phyloP scores from a whole-genome alignment of 2,888 invertebrate species.

The Oxycera nigricornis region DNA sequence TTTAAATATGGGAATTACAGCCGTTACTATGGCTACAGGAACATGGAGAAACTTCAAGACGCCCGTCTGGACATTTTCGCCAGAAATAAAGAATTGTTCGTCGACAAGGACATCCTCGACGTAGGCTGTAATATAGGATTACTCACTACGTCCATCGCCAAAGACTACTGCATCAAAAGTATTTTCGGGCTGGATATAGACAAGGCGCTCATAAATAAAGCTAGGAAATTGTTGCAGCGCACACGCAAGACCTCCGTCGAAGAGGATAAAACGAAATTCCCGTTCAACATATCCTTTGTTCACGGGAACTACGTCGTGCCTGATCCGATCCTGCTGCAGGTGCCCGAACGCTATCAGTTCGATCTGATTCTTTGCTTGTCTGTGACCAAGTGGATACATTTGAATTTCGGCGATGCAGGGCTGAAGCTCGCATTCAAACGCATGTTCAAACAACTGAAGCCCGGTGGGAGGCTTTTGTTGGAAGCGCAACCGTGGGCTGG shows the following conservation, averaged over 20 bases:
- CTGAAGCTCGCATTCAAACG: slow-evolving; percentile 81
- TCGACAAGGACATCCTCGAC: slow-evolving; percentile 78
- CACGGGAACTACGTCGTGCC: slow-evolving; percentile 85
- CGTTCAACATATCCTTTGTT: slow-evolving; percentile 76
- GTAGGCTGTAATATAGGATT: slow-evolving; percentile 90
- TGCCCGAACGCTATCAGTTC: slow-evolving; percentile 75
- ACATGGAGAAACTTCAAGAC: slow-evolving; percentile 72
- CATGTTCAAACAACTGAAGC: slow-evolving; percentile 76
- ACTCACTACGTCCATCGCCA: slow-evolving; percentile 78
- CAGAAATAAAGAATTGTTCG: slow-evolving; percentile 71
- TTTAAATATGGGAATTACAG: slow-evolving; percentile 60
- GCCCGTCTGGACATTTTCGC: slow-evolving; percentile 72
- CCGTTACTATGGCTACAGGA: slow-evolving; percentile 84
- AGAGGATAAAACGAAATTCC: slow-evolving; percentile 65
- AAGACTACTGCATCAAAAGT: slow-evolving; percentile 71
- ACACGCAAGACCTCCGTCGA: slow-evolving; percentile 37
- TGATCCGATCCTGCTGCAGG: slow-evolving; percentile 73
- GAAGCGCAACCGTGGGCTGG: slow-evolving; percentile 85
- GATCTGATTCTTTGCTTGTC: slow-evolving; percentile 85
- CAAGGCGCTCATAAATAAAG: slow-evolving; percentile 68
- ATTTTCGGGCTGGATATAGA: slow-evolving; percentile 88
- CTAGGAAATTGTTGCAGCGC: slow-evolving; percentile 48
- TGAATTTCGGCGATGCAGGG: slow-evolving; percentile 87
- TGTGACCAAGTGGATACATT: slow-evolving; percentile 90
- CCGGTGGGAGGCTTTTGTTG: slow-evolving; percentile 79